Conservation (phyloP, 2,113 vertebrate species). For the cat (Felis catus) region F.catus_Fca126_mat1.0 CM031416.1:150118001-150118500, state of each 20-base stretch:
- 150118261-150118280: not conserved
- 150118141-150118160: not conserved
- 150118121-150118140: not conserved
- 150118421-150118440: too few species aligned
- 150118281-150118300: not conserved
- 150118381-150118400: too few species aligned
- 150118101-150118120: not conserved
- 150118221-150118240: not conserved
- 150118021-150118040: not conserved
- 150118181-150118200: too few species aligned
- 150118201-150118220: not conserved
- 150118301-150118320: not conserved
- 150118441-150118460: too few species aligned
- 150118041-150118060: too few species aligned
- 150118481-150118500: too few species aligned
- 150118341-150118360: fast-evolving
- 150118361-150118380: too few species aligned
- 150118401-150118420: too few species aligned
- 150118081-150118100: not conserved
- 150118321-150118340: not conserved
- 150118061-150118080: not conserved
- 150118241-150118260: not conserved
- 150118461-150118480: too few species aligned
- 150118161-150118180: not conserved
- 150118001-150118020: fast-evolving